Conservation (phyloP, 30 jellyfish, hydroid and myxozoan species). For the Rhopilema esculentum region DNA sequence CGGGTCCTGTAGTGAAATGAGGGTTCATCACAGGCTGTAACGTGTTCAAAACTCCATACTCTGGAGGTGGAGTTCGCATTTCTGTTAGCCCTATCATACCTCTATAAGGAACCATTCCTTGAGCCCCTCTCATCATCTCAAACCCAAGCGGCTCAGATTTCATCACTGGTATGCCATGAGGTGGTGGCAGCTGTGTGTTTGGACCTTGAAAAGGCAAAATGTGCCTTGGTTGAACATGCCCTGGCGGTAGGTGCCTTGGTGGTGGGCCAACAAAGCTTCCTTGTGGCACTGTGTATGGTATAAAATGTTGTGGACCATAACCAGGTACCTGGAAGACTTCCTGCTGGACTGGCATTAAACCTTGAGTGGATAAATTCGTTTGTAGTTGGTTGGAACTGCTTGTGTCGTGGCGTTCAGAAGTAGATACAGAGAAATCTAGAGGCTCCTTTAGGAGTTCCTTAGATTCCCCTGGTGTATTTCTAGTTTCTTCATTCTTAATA, state of each 20-base stretch:
- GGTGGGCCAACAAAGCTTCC: slow-evolving; percentile 22
- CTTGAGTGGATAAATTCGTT: neutral
- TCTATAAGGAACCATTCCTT: neutral
- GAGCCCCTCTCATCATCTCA: neutral
- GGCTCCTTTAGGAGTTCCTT: slow-evolving; percentile 32
- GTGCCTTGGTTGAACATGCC: neutral
- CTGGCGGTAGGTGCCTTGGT: slow-evolving; percentile 32
- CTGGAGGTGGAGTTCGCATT: neutral
- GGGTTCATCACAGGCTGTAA: slow-evolving; percentile 2
- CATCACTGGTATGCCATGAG: slow-evolving; percentile 1
- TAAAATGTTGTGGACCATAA: slow-evolving; percentile 9
- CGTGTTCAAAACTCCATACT: neutral
- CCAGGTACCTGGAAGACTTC: neutral
- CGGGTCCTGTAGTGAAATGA: neutral
- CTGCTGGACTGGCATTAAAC: neutral
- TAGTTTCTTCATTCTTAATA: neutral
- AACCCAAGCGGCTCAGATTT: slow-evolving; percentile 5
- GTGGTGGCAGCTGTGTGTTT: slow-evolving; percentile 17
- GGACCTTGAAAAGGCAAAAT: neutral
- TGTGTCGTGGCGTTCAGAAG: neutral
- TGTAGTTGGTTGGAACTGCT: neutral
- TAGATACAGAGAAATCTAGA: slow-evolving; percentile 23
- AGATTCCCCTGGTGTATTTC: neutral
- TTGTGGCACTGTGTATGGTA: slow-evolving; percentile 30
- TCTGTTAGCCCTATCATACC: neutral